Base-by-base conservation (phyloP, 2,113 vertebrate species). In the Cyprinodon brontotheroides region DNA sequence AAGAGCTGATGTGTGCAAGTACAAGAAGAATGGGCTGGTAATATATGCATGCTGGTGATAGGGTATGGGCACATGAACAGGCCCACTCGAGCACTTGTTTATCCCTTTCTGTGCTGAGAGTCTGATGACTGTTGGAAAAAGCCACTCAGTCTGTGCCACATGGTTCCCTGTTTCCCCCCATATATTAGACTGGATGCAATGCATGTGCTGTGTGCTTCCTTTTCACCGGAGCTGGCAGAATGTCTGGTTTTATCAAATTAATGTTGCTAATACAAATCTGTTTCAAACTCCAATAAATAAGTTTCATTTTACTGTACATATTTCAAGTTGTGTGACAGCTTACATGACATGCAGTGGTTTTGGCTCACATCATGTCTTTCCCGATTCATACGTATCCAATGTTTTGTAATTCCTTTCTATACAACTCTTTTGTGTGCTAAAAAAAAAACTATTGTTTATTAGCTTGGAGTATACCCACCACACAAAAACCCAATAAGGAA, bases 71-170 rank as follows among this genome's bases (percentile, higher is more conserved):
- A 68, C 57, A 65, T 74, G 82, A 67, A 76, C n/a, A 60, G 71
- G 9, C 0, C 73, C 66, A 70, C 76, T 71, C 70, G 68, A 78
- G 74, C 74, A 48, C 73, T 67, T 78, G 81, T 86, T 88, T 87
- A 86, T 90, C 76, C 84, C 76, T 20, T 66, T 75, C 68, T 81
- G 76, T 81, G 81, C 66, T 79, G 37, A 86, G 70, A 81, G 69
- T 65, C 64, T 40, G 71, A 74, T 48, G 78, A 80, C 11, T 65
- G 70, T 63, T 74, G 72, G 38, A 80, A 61, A 64, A 72, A 80
- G 68, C 57, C 72, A 71, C 66, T 77, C 53, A 17, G 60, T 70
- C 61, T 53, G 40, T 53, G 59, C 67, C 15, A 12, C 20, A n/a
- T 57, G 50, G 8, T 57, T 57, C 48, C 61, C 66, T 70, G 22